Evolutionary conservation across 2,888 invertebrate genomes (phyloP).

Genomic region (Chymomyza procnemis): DNA sequence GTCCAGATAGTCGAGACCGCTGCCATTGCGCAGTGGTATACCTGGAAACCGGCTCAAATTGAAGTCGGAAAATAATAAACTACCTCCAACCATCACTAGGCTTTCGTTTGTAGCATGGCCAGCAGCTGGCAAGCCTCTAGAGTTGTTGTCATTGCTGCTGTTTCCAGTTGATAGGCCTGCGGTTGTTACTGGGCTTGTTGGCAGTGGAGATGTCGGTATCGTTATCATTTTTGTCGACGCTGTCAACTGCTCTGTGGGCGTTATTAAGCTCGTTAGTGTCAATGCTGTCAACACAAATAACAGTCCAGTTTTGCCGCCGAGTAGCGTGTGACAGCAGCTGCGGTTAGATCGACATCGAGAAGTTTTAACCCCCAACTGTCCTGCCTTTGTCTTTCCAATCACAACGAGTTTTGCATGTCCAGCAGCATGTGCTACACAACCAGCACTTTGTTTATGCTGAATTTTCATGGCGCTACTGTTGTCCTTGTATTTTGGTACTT

Average conservation of each 20-base stretch:
- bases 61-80: constrained; percentile 22
- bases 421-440: background rate
- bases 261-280: constrained; percentile 74
- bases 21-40: constrained; percentile 37
- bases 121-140: background rate
- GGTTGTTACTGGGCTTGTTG: constrained; percentile 7
- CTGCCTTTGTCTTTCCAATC: background rate
- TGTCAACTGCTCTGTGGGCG: constrained; percentile 59
- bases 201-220: constrained; percentile 3
- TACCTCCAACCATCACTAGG: constrained; percentile 5
- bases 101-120: constrained; percentile 38
- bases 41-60: constrained; percentile 42
- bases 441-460: background rate
- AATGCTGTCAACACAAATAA: constrained; percentile 64
- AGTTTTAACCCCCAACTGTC: background rate
- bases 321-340: background rate
- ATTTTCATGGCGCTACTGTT: constrained; percentile 6
- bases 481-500: constrained; percentile 12
- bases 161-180: background rate
- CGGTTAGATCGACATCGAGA: background rate
- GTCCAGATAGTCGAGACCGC: constrained; percentile 28
- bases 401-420: background rate
- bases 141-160: constrained; percentile 9
- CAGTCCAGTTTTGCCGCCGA: constrained; percentile 44
- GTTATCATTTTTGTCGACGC: constrained; percentile 28